Base-by-base conservation (phyloP, 2,797 vertebrate genomes). In the Crenuchus spilurus region DNA sequence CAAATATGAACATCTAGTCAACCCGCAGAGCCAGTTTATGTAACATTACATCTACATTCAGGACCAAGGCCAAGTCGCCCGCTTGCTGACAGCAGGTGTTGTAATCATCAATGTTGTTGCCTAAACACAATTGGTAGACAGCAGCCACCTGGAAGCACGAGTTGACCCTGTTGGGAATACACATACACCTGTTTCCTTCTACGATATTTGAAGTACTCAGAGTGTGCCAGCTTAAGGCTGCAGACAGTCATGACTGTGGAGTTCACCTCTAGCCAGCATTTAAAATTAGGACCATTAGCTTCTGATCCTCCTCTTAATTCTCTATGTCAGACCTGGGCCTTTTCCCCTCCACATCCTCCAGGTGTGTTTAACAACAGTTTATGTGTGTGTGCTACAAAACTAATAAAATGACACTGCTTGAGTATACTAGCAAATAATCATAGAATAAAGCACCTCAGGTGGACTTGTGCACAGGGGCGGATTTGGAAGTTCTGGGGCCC, bases 241-340 rank as follows among this genome's bases (percentile, higher is more conserved):
- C 31, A 55, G 28, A 62, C 22, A 26, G 39, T 70, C 18, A 4
- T 6, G 35, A 30, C 16, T 28, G 26, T 7, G 49, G 31, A 48
- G 60, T 70, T 70, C 41, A 49, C 37, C 67, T 46, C n/a, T 57
- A 51, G 60, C 1, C 58, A 70, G 46, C 22, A 11, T 63, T 70
- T 64, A 70, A 63, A 70, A 30, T 75, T 54, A 75, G 48, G 35
- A 35, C 46, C 4, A 37, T 63, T 63, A 63, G 20, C 20, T 14
- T 26, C 33, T 46, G 22, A 49, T 74, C 54, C 33, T 51, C 33
- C 24, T 60, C 22, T 22, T 51, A 74, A 60, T 64, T 6, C 70
- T 73, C n/a, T 20, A 30, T 4, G 14, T 52, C 49, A 28, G 41
- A 2, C 44, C 30, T 2, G 2, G 3, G 6, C 16, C 63, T 44